Conservation (phyloP, 2,888 invertebrate species). For the Lithophane leautieri region DNA sequence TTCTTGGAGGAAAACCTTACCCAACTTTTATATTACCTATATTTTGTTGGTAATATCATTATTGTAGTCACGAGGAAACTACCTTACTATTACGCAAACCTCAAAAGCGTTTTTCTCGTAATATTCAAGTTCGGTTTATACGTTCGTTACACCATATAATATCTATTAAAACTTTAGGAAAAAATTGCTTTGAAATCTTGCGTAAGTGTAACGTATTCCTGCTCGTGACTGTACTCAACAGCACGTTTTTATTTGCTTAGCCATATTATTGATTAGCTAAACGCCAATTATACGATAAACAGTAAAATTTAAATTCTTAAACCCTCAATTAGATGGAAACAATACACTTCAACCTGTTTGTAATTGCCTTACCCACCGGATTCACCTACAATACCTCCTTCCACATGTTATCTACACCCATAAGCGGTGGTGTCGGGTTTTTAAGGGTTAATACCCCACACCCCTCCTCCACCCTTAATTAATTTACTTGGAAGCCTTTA, state of each 20-base stretch:
- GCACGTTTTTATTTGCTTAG: neutral
- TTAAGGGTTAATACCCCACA: conserved; percentile 29
- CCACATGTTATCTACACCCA: conserved; percentile 45
- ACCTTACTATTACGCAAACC: neutral
- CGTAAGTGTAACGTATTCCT: neutral
- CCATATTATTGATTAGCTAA: neutral
- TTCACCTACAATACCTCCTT: conserved; percentile 19
- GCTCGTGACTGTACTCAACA: neutral
- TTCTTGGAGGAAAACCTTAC: conserved; percentile 2
- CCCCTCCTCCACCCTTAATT: conserved; percentile 34
- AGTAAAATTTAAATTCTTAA: conserved; percentile 13
- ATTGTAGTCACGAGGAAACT: neutral
- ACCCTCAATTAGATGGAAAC: conserved; percentile 5
- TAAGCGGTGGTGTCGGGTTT: conserved; percentile 44
- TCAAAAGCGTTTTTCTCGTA: neutral
- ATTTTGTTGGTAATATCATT: neutral
- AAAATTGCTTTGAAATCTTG: neutral
- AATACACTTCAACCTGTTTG: conserved; percentile 38
- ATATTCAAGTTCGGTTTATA: neutral
- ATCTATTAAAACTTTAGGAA: neutral
- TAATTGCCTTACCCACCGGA: conserved; percentile 35
- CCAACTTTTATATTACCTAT: neutral
- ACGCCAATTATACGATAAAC: neutral
- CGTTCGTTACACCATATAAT: too few species aligned
- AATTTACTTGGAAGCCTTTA: conserved; percentile 52